These are phyloP conservation scores for Papilio demoleus DNA, from an alignment of 2,888 invertebrate genomes.

Conservation along the genomic window DNA sequence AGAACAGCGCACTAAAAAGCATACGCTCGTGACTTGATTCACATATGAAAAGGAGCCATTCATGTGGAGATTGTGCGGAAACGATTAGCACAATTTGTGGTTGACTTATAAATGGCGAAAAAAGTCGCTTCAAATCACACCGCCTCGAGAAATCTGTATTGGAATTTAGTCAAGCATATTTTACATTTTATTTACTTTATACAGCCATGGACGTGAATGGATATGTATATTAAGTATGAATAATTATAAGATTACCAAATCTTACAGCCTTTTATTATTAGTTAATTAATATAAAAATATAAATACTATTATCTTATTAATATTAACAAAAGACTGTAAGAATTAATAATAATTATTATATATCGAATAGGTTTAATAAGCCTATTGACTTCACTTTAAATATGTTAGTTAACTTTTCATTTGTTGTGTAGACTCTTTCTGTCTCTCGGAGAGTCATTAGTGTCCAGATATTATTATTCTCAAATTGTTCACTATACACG, in stretches of 20 bases:
- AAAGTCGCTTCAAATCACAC: conserved; percentile 15
- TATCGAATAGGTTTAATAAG: no score
- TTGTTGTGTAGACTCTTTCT: no score
- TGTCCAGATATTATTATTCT: no score
- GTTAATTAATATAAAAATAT: no score
- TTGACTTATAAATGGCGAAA: conserved; percentile 29
- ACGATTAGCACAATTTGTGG: conserved; percentile 37
- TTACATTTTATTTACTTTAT: neutral
- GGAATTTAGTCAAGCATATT: conserved; percentile 16
- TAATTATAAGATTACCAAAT: neutral
- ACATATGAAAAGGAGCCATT: conserved; percentile 30
- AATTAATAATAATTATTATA: no score
- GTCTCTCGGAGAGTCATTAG: no score
- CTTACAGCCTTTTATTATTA: no score
- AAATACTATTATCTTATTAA: neutral
- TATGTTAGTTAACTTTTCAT: no score
- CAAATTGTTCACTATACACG: no score
- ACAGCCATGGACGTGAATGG: neutral
- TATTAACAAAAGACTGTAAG: no score
- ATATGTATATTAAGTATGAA: neutral
- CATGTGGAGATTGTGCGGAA: conserved; percentile 37
- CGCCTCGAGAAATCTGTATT: conserved; percentile 16
- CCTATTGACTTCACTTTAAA: no score
- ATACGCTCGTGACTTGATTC: conserved; percentile 34
- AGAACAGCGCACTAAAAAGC: conserved; percentile 34